A percentile compares a stretch with the other conserved stretches of the same genome.
These are phyloP conservation scores for Anthoscopus minutus DNA, from an alignment of 2,113 vertebrate genomes.

Conservation along the genomic window DNA sequence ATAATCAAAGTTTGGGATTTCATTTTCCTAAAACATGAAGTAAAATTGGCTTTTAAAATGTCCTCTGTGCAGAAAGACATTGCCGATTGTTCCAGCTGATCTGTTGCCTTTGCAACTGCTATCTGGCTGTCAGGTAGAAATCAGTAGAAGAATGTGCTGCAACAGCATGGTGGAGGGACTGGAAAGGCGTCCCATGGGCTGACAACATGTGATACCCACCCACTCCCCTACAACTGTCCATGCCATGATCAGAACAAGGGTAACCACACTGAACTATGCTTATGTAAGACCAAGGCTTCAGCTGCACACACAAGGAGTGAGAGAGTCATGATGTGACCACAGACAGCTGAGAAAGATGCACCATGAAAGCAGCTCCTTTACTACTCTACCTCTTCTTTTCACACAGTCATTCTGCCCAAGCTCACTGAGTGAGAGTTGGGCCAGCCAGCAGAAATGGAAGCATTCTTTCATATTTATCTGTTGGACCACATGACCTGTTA, in stretches of 20 bases:
- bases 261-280: neutral
- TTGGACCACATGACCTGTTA: neutral
- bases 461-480: neutral
- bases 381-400: neutral
- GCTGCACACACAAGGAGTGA: neutral
- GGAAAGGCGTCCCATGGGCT: neutral
- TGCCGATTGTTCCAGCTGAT: neutral
- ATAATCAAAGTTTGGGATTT: neutral
- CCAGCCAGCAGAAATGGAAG: neutral
- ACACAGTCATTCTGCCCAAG: neutral
- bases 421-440: neutral
- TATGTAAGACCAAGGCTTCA: neutral
- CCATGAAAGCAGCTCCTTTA: neutral
- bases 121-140: neutral
- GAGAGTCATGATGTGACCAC: neutral
- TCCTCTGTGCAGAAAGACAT: neutral
- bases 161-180: neutral
- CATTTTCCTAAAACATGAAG: neutral
- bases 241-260: fast-evolving
- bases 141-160: neutral
- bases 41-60: neutral
- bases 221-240: neutral
- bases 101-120: neutral
- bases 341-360: neutral
- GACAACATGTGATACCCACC: neutral